phyloP scores from a whole-genome alignment of 2,797 vertebrate species.

The Odontamblyopus lacepedii region DNA sequence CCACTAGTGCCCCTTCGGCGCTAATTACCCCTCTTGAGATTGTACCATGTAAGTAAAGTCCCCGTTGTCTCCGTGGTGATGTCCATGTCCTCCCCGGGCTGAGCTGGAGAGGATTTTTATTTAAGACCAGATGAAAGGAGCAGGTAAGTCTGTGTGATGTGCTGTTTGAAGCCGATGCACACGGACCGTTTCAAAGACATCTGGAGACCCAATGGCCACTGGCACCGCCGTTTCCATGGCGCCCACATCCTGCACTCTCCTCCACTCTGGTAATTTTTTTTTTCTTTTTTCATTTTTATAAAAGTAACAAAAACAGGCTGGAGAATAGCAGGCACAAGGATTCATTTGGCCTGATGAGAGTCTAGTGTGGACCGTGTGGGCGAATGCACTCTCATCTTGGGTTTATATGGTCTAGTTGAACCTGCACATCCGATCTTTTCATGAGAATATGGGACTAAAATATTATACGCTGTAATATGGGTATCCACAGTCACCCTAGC shows the following conservation, averaged over 20 bases:
- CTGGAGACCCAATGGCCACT: conserved; percentile 60
- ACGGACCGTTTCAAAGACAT: conserved; percentile 71
- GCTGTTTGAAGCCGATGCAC: conserved; percentile 67
- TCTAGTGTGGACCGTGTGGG: conserved; percentile 6
- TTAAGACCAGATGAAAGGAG: conserved; percentile 65
- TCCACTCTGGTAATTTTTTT: conserved; percentile 21
- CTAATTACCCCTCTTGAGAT: neutral
- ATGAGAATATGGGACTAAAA: conserved; percentile 2
- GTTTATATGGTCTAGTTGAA: conserved; percentile 7
- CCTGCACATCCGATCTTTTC: neutral
- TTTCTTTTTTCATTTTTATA: neutral
- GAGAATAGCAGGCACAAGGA: conserved; percentile 10
- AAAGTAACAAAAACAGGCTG: conserved; percentile 8
- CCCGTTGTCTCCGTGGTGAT: conserved; percentile 27
- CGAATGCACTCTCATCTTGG: conserved; percentile 9
- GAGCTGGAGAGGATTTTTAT: conserved; percentile 48
- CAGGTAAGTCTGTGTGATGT: conserved; percentile 66
- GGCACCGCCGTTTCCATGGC: conserved; percentile 66
- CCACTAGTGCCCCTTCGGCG: too few relatives aligned
- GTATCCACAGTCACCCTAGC: neutral
- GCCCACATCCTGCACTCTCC: conserved; percentile 47
- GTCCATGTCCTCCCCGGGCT: conserved; percentile 36
- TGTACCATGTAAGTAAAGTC: conserved; percentile 24
- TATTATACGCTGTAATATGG: neutral
- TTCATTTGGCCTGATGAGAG: conserved; percentile 7